Evolutionary conservation across 1,140 invertebrate species (phyloP).

Genomic region (Drosophila orena): DNA sequence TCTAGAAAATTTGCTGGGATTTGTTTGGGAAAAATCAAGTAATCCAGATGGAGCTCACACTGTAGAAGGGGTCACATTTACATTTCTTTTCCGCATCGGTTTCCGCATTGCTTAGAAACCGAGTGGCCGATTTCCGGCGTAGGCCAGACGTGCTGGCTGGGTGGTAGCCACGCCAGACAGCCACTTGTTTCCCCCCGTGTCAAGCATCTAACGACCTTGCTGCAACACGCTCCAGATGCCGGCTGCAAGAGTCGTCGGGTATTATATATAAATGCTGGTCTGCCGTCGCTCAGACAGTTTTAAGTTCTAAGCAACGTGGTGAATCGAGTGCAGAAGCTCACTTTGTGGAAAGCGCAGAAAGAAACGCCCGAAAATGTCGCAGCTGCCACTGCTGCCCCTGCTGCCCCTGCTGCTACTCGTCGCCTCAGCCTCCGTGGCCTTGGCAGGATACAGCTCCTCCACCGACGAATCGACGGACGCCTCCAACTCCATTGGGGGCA

Average conservation of each 20-base stretch:
- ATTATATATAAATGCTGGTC: constrained; percentile 56
- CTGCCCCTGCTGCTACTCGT: constrained; percentile 24
- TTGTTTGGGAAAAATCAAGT: no score
- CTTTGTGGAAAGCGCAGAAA: neutral
- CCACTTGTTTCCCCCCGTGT: constrained; percentile 70
- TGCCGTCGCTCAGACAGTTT: constrained; percentile 38
- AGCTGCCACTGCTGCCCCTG: constrained; percentile 25
- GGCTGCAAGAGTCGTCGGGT: constrained; percentile 42
- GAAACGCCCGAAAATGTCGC: constrained; percentile 22
- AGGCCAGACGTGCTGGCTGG: constrained; percentile 37
- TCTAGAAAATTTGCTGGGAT: no score
- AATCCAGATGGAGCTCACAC: no score
- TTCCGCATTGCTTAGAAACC: constrained; percentile 43
- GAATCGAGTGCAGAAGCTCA: constrained; percentile 1
- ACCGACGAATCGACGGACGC: constrained; percentile 12
- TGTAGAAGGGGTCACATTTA: neutral
- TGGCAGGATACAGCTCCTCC: constrained; percentile 46
- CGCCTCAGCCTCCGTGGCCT: neutral
- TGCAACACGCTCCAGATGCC: constrained; percentile 52
- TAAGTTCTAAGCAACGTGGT: constrained; percentile 34
- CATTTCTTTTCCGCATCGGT: constrained; percentile 4
- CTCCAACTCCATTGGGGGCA: constrained; percentile 48
- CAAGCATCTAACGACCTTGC: constrained; percentile 52
- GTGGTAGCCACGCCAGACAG: constrained; percentile 11
- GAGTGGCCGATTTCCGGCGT: constrained; percentile 24